Percentiles rank a stretch among this genome's conserved stretches.
Conservation (phyloP, 2,797 vertebrate species). For the Cetoscarus ocellatus region DNA sequence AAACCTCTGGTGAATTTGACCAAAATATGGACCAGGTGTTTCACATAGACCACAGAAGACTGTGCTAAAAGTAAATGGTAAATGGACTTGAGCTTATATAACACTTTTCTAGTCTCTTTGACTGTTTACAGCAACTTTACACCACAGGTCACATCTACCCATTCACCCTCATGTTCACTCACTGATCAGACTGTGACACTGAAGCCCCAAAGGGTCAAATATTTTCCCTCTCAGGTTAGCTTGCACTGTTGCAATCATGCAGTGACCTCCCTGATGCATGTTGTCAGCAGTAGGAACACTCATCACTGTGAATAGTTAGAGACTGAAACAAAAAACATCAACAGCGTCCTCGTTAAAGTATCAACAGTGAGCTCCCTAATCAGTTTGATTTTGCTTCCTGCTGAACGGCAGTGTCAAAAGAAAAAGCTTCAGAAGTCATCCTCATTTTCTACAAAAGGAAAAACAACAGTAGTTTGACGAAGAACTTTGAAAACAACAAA, state of each 20-base stretch:
- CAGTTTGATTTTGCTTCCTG: not conserved
- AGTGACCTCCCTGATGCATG: not conserved
- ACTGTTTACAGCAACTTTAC: too few relatives aligned
- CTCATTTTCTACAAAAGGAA: not conserved
- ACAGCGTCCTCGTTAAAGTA: constrained; percentile 2
- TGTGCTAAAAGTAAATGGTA: too few relatives aligned
- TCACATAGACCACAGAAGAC: too few relatives aligned
- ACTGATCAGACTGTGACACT: too few relatives aligned
- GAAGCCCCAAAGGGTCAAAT: too few relatives aligned
- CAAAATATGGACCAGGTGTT: too few relatives aligned
- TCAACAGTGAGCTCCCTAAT: not conserved
- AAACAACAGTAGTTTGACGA: not conserved
- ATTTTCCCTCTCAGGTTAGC: not conserved
- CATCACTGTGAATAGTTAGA: not conserved
- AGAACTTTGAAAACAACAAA: not conserved
- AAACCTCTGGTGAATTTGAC: too few relatives aligned
- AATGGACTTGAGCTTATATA: too few relatives aligned
- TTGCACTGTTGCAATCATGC: not conserved
- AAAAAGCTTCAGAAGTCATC: constrained; percentile 2
- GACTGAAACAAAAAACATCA: not conserved
- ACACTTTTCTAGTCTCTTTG: too few relatives aligned
- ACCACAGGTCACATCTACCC: too few relatives aligned
- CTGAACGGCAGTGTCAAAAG: not conserved
- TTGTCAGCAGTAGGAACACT: constrained; percentile 8
- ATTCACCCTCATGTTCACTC: too few relatives aligned